Percentiles rank a stretch among this genome's conserved stretches.
phyloP scores from a whole-genome alignment of 2,113 vertebrate genomes.

The Blennius ocellaris region DNA sequence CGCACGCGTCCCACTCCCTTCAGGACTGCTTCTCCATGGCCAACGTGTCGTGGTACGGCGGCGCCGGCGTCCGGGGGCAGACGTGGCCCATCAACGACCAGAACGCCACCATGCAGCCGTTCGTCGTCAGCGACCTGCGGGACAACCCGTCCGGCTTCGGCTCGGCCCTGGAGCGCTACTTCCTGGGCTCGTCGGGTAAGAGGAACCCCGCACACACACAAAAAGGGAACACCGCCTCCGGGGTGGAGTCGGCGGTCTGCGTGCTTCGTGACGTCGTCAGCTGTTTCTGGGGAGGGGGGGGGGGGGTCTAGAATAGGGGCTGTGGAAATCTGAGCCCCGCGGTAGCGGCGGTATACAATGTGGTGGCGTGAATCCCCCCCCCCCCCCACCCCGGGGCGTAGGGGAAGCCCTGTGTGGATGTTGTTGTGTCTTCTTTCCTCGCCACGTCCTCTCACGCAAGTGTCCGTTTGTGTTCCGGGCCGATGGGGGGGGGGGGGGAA shows the following conservation, averaged over 20 bases:
- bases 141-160: conserved; percentile 84
- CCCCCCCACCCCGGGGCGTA: too few species aligned
- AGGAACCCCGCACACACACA: background rate
- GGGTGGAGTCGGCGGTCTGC: background rate
- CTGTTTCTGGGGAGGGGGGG: too few species aligned
- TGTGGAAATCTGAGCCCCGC: conserved; percentile 56
- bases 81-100: conserved; percentile 88
- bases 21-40: conserved; percentile 94
- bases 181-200: conserved; percentile 91
- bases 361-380: conserved; percentile 44
- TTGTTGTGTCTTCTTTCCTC: conserved; percentile 46
- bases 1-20: background rate
- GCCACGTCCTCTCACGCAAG: conserved; percentile 5
- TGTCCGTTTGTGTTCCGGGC: conserved; percentile 56
- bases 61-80: conserved; percentile 82
- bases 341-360: conserved; percentile 28
- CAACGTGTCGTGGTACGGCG: conserved; percentile 92
- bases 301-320: conserved; percentile 34
- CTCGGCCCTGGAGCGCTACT: conserved; percentile 89
- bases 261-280: conserved; percentile 7
- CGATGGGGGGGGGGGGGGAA: too few species aligned
- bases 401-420: conserved; percentile 60
- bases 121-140: conserved; percentile 82
- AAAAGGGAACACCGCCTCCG: too few species aligned
- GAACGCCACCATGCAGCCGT: conserved; percentile 84